Base-by-base conservation (phyloP, 2,797 vertebrate genomes). In the Falco rusticolus region DNA sequence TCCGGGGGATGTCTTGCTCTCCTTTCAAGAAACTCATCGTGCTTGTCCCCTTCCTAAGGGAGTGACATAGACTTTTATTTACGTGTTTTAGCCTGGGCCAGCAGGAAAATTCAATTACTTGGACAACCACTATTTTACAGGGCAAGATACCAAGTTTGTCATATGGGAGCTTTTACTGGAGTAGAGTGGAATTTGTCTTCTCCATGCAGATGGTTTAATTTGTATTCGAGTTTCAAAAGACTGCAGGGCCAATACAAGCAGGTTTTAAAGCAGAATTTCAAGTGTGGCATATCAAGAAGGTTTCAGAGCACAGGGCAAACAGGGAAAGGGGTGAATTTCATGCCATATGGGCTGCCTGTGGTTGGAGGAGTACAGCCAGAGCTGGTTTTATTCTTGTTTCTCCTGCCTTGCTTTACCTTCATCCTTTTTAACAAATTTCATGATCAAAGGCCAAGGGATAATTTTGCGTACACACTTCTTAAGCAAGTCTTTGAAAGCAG, bases 391-490 rank as follows among this genome's bases (percentile, higher is more conserved):
- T 9, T 4, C 53, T 31, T 5, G 13, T 6, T 79, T 21, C 28
- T 31, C 19, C 79, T 57, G 33, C 17, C 29, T 33, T 45, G 16
- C 22, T 70, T 66, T 15, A 2, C 64, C 64, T 57, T 24, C 51
- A 9, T 5, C 48, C 10, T 68, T 43, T 21, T 13, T 18, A 47
- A 5, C 8, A 16, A 3, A 17, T 5, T 5, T 9, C 10, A 17
- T 2, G 3, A 0, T 18, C 6, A 0, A 0, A 10, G 75, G 16
- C 39, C 60, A 75, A 48, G 65, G 57, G 61, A 3, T 51, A 13
- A 26, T 3, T n/a, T 34, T 48, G 22, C 7, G 9, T 2, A 1
- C 0, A 2, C 0, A 1, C 0, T 11, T 16, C 29, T 33, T 31
- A 10, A 29, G 19, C 7, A 53, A 4, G 9, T 25, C 1, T 51